phyloP scores from a whole-genome alignment of 2,888 invertebrate species.

The Ariolimax columbianus region DNA sequence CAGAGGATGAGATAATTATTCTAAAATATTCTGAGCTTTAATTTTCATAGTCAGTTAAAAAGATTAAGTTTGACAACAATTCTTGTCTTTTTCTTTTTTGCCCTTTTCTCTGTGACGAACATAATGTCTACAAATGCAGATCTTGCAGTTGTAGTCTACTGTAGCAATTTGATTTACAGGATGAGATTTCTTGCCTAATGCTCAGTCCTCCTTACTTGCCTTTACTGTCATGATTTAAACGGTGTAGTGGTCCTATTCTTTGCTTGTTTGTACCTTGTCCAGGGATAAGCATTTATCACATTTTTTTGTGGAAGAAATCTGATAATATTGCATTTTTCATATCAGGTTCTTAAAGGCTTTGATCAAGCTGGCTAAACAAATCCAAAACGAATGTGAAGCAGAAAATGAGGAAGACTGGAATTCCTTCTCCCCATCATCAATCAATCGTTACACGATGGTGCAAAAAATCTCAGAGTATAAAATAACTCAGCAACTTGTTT shows the following conservation, averaged over 20 bases:
- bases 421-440: neutral
- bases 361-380: neutral
- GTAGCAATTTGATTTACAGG: too few relatives aligned
- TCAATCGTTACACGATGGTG: neutral
- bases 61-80: too few relatives aligned
- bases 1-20: neutral
- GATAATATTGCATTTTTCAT: neutral
- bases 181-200: neutral
- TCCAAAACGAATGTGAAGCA: neutral
- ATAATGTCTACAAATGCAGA: too few relatives aligned
- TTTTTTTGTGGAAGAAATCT: neutral
- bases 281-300: neutral
- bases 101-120: too few relatives aligned
- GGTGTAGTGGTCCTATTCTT: neutral
- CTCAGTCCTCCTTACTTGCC: neutral
- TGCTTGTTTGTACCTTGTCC: neutral
- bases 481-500: neutral
- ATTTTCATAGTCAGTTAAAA: too few relatives aligned
- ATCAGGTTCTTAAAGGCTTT: constrained; percentile 10
- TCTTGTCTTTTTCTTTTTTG: too few relatives aligned
- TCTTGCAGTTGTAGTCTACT: neutral
- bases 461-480: neutral
- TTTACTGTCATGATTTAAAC: neutral
- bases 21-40: too few relatives aligned
- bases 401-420: neutral